phyloP scores from a whole-genome alignment of 2,113 vertebrate genomes.

The Riparia riparia region DNA sequence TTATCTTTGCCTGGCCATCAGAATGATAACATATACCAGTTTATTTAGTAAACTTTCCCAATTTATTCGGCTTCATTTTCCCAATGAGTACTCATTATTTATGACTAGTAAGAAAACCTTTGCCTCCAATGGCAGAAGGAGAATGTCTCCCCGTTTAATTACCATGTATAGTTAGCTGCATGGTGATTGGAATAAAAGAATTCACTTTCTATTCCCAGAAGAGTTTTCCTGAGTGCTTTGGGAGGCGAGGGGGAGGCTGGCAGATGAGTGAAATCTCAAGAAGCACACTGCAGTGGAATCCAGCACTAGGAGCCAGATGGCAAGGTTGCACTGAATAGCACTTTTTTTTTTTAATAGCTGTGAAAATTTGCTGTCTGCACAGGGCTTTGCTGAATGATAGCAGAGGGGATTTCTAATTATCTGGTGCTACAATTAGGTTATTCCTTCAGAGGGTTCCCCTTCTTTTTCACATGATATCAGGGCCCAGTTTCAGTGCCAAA shows the following conservation, averaged over 20 bases:
- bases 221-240: slow-evolving; percentile 71
- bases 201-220: slow-evolving; percentile 77
- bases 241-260: slow-evolving; percentile 69
- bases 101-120: slow-evolving; percentile 70
- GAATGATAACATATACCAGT: not conserved
- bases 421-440: slow-evolving; percentile 19
- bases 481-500: not conserved
- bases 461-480: slow-evolving; percentile 19
- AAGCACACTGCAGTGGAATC: slow-evolving; percentile 49
- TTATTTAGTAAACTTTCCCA: slow-evolving; percentile 22
- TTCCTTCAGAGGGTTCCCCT: slow-evolving; percentile 52
- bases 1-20: not conserved
- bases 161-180: slow-evolving; percentile 73
- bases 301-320: slow-evolving; percentile 73
- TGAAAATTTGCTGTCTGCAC: slow-evolving; percentile 69
- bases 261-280: slow-evolving; percentile 65
- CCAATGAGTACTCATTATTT: slow-evolving; percentile 59
- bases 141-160: slow-evolving; percentile 74
- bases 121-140: slow-evolving; percentile 69
- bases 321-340: slow-evolving; percentile 69
- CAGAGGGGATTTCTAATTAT: slow-evolving; percentile 48
- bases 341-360: slow-evolving; percentile 74
- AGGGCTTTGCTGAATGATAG: slow-evolving; percentile 68
- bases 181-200: slow-evolving; percentile 71
- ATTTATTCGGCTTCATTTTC: not conserved